Conservation (phyloP, 2,797 vertebrate species). For the Falco berigora region DNA sequence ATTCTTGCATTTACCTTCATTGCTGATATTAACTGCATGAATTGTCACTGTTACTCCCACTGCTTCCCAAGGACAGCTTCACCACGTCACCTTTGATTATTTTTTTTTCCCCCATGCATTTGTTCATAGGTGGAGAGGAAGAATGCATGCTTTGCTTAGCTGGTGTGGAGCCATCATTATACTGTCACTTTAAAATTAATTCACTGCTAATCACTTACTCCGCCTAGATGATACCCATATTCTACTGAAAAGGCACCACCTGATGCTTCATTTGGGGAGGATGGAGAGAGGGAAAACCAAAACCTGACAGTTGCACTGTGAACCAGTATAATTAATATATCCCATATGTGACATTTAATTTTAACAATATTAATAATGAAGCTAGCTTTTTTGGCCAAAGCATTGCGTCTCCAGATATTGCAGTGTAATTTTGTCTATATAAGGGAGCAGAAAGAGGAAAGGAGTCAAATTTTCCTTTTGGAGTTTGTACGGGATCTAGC, state of each 20-base stretch:
- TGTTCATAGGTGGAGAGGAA: not conserved
- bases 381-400: not conserved
- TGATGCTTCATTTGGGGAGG: not conserved
- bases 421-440: not conserved
- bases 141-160: not conserved
- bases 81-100: not conserved
- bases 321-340: not conserved
- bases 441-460: not conserved
- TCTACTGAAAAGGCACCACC: not conserved
- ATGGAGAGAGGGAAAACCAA: not conserved
- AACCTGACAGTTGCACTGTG: not conserved
- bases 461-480: not conserved
- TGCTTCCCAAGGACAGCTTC: slow-evolving; percentile 5
- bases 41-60: not conserved
- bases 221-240: not conserved
- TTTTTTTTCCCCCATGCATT: not conserved
- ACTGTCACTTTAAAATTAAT: slow-evolving; percentile 23
- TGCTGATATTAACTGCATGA: not conserved
- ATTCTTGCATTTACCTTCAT: not conserved
- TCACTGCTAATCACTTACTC: slow-evolving; percentile 49
- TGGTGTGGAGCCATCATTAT: slow-evolving; percentile 26
- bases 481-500: not conserved
- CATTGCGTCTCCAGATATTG: not conserved
- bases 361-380: not conserved
- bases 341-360: not conserved